phyloP scores from a whole-genome alignment of 2,888 invertebrate species.

The Mesorhabditis sp. region DNA sequence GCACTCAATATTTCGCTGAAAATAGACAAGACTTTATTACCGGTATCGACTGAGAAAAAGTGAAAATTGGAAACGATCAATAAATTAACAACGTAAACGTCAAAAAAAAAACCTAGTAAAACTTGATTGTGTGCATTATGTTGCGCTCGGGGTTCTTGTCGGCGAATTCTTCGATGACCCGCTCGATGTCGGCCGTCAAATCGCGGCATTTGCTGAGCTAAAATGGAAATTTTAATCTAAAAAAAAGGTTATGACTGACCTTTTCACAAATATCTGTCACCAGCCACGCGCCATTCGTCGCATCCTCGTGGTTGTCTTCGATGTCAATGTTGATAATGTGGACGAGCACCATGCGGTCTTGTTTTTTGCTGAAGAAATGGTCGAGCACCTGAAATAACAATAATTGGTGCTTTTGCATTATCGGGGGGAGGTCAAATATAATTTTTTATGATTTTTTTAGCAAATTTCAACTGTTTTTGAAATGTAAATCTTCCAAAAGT shows the following conservation, averaged over 20 bases:
- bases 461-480: too few relatives aligned
- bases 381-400: conserved; percentile 40
- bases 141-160: conserved; percentile 71
- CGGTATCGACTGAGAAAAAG: not conserved
- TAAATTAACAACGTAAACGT: not conserved
- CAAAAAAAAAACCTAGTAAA: conserved; percentile 69
- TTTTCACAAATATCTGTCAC: conserved; percentile 90
- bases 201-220: conserved; percentile 84
- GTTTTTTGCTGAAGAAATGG: conserved; percentile 70
- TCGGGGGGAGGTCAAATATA: too few relatives aligned
- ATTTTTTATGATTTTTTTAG: too few relatives aligned
- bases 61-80: not conserved
- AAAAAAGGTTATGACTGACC: conserved; percentile 63
- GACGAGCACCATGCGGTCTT: conserved; percentile 76
- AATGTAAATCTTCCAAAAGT: too few relatives aligned
- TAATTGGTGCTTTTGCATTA: too few relatives aligned
- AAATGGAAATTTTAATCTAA: conserved; percentile 41
- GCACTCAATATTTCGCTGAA: too few relatives aligned
- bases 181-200: conserved; percentile 94
- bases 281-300: conserved; percentile 93
- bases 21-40: not conserved
- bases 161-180: conserved; percentile 89
- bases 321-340: conserved; percentile 98
- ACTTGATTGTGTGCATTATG: conserved; percentile 86
- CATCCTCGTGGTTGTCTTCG: conserved; percentile 98